Evolutionary conservation across 2,113 vertebrate species (phyloP).

Genomic region (Poecilia latipinna): DNA sequence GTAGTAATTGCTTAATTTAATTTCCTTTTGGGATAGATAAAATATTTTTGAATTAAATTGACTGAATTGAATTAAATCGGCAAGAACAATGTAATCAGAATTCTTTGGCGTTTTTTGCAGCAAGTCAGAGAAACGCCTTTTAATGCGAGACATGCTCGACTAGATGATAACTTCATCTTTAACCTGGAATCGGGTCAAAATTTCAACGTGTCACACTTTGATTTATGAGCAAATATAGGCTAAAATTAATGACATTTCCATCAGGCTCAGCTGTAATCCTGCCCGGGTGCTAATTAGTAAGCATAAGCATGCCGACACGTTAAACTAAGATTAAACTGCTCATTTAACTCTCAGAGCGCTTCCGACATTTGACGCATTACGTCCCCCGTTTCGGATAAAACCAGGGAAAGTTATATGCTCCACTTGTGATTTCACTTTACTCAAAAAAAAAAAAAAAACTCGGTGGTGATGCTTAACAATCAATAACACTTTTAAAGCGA

Average conservation of each 20-base stretch:
- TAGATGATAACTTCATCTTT: constrained; percentile 20
- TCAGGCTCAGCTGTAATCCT: constrained; percentile 20
- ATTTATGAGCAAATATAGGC: constrained; percentile 32
- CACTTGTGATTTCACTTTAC: background rate
- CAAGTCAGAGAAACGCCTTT: background rate
- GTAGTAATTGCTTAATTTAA: background rate
- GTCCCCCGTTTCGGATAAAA: background rate
- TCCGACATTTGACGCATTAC: background rate
- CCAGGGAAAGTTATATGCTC: background rate
- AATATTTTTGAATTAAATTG: too few relatives aligned
- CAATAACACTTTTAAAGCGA: background rate
- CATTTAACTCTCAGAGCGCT: background rate
- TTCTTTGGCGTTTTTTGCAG: background rate
- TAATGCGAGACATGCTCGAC: background rate
- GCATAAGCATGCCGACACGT: constrained; percentile 9
- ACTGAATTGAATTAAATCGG: background rate
- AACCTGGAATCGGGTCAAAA: constrained; percentile 9
- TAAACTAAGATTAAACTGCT: constrained; percentile 18
- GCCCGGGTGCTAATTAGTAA: constrained; percentile 16
- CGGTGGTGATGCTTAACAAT: background rate
- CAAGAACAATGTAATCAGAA: background rate
- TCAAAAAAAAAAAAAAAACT: background rate
- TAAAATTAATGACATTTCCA: constrained; percentile 22
- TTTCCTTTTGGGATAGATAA: too few relatives aligned
- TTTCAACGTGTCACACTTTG: constrained; percentile 34